Evolutionary conservation across 2,797 vertebrate genomes (phyloP), one percentile per base, ranked within the genome.

Genomic region (Clarias platycephalus): DNA sequence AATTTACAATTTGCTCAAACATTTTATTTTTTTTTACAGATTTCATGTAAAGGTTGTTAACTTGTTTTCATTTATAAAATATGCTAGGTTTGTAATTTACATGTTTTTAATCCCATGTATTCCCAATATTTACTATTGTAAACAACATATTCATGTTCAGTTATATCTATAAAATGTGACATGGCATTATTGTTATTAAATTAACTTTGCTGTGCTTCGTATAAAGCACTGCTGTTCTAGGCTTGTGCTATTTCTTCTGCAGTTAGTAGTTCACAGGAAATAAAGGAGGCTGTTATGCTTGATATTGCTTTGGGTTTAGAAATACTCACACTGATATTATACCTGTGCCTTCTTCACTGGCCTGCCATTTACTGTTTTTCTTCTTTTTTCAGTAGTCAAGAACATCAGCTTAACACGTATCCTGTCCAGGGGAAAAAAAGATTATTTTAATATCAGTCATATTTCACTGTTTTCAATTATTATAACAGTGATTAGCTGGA

Each of bases 401-500:
- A 58, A 76, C 53, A 58, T 76, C 53, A 76, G 24, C 55, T 44
- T 18, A 79, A 26, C 6, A 9, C 6, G 34, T 63, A 63, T 44
- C 63, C 7, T 37, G 37, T 78, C 57, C 28, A 24, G 68, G 6
- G n/a, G 1, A 67, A 68, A 58, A 16, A 55, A 12, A 1, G 24
- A 10, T 57, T 22, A 15, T 81, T 70, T 9, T 34, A 58, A 76
- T 75, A 60, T 28, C 53, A 83, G 62, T 75, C 20, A 75, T 55
- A 66, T 74, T 72, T 64, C 9, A 5, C 22, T 49, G 16, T 57
- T 77, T 66, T 49, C 28, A 67, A 34, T 86, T 82, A 80, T 79
- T 83, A 70, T 78, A 72, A 75, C 81, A 64, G n/a, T 92, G 81
- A 90, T 89, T 86, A 83, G 37, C 37, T 64, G 4, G n/a, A 3